These are phyloP conservation scores for Nansenia antarctica DNA, from an alignment of 2,113 vertebrate genomes.

Conservation along the genomic window DNA sequence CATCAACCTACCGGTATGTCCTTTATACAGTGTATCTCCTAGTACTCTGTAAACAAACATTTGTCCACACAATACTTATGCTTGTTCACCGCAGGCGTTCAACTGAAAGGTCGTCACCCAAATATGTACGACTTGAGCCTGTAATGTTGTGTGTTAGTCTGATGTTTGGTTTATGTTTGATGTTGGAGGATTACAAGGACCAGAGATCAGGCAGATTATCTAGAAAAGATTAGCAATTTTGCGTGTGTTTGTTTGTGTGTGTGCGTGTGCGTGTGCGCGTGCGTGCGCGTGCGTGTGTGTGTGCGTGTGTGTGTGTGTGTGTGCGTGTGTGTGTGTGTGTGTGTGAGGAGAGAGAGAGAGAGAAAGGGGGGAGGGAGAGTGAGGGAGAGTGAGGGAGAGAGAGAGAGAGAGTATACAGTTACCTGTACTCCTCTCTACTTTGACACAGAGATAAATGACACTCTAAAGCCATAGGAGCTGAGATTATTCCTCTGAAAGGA, in stretches of 20 bases:
- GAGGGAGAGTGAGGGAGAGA: no score
- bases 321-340: background rate
- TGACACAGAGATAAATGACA: conserved; percentile 34
- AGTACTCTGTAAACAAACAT: background rate
- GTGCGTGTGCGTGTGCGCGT: conserved; percentile 28
- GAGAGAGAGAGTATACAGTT: conserved; percentile 8
- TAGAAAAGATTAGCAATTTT: conserved; percentile 66
- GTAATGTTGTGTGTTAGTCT: conserved; percentile 17
- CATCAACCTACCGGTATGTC: background rate
- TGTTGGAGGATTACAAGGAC: conserved; percentile 62
- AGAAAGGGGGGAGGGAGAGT: background rate
- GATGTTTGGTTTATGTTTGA: conserved; percentile 53
- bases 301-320: conserved; percentile 10
- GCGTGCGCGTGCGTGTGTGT: background rate
- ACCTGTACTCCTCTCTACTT: conserved; percentile 20
- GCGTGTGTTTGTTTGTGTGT: background rate
- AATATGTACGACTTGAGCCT: background rate
- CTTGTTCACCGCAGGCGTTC: background rate
- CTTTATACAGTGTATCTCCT: background rate
- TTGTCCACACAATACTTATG: background rate
- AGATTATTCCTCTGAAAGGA: background rate
- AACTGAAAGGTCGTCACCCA: background rate
- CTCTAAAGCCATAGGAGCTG: conserved; percentile 30
- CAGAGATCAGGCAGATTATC: conserved; percentile 69
- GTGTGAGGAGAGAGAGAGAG: background rate